phyloP scores from a whole-genome alignment of 2,797 vertebrate genomes.

The Chromis chromis region DNA sequence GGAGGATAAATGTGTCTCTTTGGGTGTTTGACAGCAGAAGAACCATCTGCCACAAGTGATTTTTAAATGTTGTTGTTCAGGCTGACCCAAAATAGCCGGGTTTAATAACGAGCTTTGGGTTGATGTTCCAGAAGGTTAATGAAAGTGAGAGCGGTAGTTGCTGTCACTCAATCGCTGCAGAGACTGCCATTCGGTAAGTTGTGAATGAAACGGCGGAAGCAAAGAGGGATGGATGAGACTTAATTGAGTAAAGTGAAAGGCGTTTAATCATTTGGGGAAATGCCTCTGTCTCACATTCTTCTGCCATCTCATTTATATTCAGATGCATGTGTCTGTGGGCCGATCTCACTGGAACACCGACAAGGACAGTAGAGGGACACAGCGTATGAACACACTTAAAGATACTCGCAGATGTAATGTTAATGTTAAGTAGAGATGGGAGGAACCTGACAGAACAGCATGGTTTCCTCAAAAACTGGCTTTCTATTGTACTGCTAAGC shows the following conservation, averaged over 20 bases:
- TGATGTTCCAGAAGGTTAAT: constrained; percentile 56
- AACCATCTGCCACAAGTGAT: constrained; percentile 40
- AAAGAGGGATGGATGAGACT: constrained; percentile 64
- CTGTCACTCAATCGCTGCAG: constrained; percentile 50
- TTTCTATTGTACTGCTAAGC: constrained; percentile 1
- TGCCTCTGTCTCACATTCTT: constrained; percentile 52
- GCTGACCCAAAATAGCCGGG: constrained; percentile 45
- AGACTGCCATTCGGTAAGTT: constrained; percentile 49
- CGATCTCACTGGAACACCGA: constrained; percentile 48
- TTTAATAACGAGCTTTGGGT: constrained; percentile 42
- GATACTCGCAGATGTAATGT: constrained; percentile 35
- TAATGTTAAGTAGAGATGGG: constrained; percentile 16
- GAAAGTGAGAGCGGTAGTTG: constrained; percentile 24
- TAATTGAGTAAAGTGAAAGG: constrained; percentile 70
- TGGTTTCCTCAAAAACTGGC: constrained; percentile 10
- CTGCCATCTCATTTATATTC: constrained; percentile 60
- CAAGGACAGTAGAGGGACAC: constrained; percentile 43
- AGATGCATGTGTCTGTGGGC: constrained; percentile 40
- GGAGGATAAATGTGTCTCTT: constrained; percentile 16
- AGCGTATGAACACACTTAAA: constrained; percentile 7
- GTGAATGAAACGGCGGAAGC: constrained; percentile 42
- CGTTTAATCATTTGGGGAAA: constrained; percentile 74
- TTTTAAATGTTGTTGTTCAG: constrained; percentile 48
- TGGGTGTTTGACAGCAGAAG: constrained; percentile 38
- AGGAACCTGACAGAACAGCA: constrained; percentile 20